Conservation (phyloP, 2,113 vertebrate species). For the Corythornis vintsioides region DNA sequence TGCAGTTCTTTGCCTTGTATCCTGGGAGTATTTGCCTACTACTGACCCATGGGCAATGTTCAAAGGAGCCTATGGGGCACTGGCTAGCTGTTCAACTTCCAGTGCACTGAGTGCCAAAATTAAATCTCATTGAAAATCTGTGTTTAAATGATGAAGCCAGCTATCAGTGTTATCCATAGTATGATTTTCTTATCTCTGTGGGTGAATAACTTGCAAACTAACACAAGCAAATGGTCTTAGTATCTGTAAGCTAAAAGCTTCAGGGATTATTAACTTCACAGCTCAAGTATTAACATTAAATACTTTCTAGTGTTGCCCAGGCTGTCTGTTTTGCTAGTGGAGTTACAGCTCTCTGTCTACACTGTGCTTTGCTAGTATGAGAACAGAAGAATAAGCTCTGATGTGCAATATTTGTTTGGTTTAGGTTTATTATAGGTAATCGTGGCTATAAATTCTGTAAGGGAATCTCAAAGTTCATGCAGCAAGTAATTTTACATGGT, state of each 20-base stretch:
- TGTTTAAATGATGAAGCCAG: neutral
- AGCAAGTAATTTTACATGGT: neutral
- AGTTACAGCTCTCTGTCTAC: neutral
- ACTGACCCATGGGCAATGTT: neutral
- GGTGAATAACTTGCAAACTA: neutral
- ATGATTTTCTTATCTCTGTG: neutral
- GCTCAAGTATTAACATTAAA: neutral
- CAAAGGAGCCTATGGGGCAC: neutral
- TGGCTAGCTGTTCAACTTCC: neutral
- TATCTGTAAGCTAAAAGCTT: neutral
- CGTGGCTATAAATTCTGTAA: neutral
- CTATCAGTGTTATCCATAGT: neutral
- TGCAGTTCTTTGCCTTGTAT: neutral
- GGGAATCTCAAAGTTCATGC: neutral
- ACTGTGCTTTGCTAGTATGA: neutral
- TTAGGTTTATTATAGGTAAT: neutral
- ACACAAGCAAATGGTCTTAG: neutral
- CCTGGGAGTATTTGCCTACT: neutral
- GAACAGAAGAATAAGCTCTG: neutral
- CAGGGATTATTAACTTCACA: neutral
- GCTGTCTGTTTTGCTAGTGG: neutral
- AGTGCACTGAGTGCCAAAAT: neutral
- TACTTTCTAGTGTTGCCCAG: neutral
- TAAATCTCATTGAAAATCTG: neutral
- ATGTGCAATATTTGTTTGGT: neutral